Percentiles rank a stretch among this genome's conserved stretches.
These are phyloP conservation scores for Zaprionus lineosus DNA, from an alignment of 2,888 invertebrate genomes.

Conservation along the genomic window DNA sequence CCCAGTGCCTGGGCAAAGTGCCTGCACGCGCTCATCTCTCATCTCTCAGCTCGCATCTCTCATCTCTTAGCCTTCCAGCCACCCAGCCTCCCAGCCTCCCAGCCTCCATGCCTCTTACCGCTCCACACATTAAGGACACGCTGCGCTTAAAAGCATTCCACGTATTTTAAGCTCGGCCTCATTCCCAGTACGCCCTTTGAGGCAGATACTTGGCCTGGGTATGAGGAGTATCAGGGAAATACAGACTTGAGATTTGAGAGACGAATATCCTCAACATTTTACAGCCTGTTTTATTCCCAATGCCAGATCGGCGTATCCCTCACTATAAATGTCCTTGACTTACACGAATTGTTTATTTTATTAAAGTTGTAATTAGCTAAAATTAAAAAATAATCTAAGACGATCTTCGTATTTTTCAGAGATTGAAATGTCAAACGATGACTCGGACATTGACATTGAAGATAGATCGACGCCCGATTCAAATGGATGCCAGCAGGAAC, in stretches of 20 bases:
- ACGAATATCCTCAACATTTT: no score
- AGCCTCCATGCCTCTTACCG: neutral
- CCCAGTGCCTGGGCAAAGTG: constrained; percentile 44
- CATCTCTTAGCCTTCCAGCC: no score
- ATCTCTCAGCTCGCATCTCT: no score
- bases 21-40: constrained; percentile 56
- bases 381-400: no score
- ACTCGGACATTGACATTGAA: constrained; percentile 83
- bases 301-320: no score
- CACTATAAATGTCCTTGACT: no score
- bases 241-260: no score
- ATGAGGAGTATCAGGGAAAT: no score
- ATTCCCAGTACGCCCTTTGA: no score
- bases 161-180: constrained; percentile 21
- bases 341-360: no score
- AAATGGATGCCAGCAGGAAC: constrained; percentile 64
- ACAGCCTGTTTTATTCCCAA: neutral
- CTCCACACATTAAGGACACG: constrained; percentile 61
- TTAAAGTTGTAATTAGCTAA: no score
- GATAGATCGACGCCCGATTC: constrained; percentile 82
- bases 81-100: neutral
- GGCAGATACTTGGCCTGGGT: no score
- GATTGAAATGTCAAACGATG: constrained; percentile 81
- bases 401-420: constrained; percentile 59
- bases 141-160: constrained; percentile 55